Evolutionary conservation across 2,888 invertebrate genomes (phyloP).

Genomic region (Brenthis ino): DNA sequence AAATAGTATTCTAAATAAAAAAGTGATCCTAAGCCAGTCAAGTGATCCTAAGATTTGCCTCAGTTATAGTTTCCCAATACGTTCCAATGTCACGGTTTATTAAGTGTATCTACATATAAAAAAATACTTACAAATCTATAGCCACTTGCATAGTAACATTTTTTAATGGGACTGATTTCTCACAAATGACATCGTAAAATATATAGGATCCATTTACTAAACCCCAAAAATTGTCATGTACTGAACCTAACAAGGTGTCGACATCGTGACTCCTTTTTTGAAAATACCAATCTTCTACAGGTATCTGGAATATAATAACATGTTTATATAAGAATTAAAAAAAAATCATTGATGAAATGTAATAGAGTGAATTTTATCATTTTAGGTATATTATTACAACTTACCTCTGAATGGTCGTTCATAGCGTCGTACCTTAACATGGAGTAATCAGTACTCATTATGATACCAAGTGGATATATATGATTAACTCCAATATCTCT

Average conservation of each 20-base stretch:
- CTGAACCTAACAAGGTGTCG: constrained; percentile 53
- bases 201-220: constrained; percentile 60
- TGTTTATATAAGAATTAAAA: too few relatives aligned
- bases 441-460: constrained; percentile 49
- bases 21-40: too few relatives aligned
- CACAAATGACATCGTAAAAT: constrained; percentile 71
- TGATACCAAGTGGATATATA: constrained; percentile 61
- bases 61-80: not conserved
- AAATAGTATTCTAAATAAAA: too few relatives aligned
- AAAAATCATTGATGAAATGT: too few relatives aligned
- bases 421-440: constrained; percentile 50
- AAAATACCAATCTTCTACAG: constrained; percentile 58
- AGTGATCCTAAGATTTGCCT: too few relatives aligned
- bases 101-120: constrained; percentile 1
- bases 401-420: constrained; percentile 51
- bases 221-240: constrained; percentile 60
- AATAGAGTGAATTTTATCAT: not conserved
- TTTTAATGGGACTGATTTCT: constrained; percentile 55
- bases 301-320: constrained; percentile 48
- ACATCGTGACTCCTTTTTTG: constrained; percentile 38
- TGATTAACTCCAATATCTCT: constrained; percentile 44
- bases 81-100: not conserved
- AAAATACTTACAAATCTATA: constrained; percentile 55
- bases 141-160: constrained; percentile 53
- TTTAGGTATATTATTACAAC: constrained; percentile 18